Percentiles rank a stretch among this genome's conserved stretches.
phyloP scores from a whole-genome alignment of 2,113 vertebrate species.

The Chloropsis cyanopogon region DNA sequence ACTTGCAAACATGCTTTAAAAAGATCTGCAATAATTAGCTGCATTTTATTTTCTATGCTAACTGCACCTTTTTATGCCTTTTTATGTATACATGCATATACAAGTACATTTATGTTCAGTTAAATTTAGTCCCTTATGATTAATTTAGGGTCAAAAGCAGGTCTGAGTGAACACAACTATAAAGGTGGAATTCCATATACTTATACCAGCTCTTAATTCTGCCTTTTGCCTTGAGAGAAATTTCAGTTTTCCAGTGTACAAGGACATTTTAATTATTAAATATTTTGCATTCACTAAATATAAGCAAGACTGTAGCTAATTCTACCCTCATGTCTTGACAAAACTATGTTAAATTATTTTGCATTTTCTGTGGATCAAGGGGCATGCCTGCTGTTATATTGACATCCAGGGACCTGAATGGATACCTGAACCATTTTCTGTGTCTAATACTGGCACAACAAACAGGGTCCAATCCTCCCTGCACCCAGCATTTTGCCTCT shows the following conservation, averaged over 20 bases:
- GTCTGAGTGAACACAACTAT: not conserved
- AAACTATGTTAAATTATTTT: not conserved
- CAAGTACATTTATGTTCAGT: not conserved
- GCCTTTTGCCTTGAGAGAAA: not conserved
- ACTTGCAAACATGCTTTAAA: conserved; percentile 36
- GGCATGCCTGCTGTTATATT: accelerated
- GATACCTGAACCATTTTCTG: not conserved
- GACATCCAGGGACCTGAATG: not conserved
- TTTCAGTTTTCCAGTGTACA: not conserved
- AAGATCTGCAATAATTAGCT: conserved; percentile 56
- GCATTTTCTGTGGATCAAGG: not conserved
- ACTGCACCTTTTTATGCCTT: conserved; percentile 28
- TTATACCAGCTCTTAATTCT: not conserved
- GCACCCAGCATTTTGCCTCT: not conserved
- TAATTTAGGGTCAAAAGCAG: conserved; percentile 33
- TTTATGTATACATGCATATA: not conserved
- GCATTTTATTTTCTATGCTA: conserved; percentile 43
- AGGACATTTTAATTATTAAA: not conserved
- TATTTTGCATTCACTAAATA: not conserved
- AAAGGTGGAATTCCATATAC: not conserved
- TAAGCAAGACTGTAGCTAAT: not conserved
- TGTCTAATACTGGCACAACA: not conserved
- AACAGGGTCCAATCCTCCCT: not conserved
- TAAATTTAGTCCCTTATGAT: conserved; percentile 20
- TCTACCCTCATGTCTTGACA: not conserved